phyloP scores from a whole-genome alignment of 2,888 invertebrate species.

The Maniola hyperantus region DNA sequence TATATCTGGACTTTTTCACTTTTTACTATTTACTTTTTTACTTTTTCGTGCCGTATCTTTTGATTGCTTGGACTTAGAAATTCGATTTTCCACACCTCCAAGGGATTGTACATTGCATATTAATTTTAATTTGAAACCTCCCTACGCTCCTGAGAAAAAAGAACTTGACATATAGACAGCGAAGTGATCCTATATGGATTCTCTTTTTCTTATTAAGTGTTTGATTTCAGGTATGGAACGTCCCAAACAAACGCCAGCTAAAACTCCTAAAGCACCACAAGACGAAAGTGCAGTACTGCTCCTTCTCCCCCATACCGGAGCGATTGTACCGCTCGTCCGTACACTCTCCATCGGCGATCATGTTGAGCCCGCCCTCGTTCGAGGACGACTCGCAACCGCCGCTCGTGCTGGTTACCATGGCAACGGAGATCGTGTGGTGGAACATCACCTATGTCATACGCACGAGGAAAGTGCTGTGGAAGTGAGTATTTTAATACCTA shows the following conservation, averaged over 20 bases:
- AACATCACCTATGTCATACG: constrained; percentile 68
- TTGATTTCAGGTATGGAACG: constrained; percentile 73
- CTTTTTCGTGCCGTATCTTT: no score
- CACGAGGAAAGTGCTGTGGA: constrained; percentile 41
- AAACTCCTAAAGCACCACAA: constrained; percentile 78
- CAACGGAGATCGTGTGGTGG: constrained; percentile 84
- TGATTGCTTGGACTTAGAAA: no score
- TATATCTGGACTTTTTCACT: background rate
- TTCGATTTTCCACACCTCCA: no score
- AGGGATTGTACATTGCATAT: no score
- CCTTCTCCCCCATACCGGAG: constrained; percentile 78
- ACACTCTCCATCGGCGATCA: constrained; percentile 29
- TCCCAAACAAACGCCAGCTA: constrained; percentile 64
- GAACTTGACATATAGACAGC: no score
- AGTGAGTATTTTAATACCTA: constrained; percentile 6
- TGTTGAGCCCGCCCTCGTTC: constrained; percentile 23
- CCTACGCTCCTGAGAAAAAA: no score
- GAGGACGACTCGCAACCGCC: constrained; percentile 63
- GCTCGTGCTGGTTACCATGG: constrained; percentile 79
- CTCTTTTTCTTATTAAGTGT: no score
- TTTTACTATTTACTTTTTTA: no score
- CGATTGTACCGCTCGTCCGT: constrained; percentile 52
- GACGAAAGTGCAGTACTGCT: constrained; percentile 73
- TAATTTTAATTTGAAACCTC: no score
- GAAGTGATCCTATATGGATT: no score